Conservation (phyloP, 2,113 vertebrate species). For the Planiliza haematocheilus region DNA sequence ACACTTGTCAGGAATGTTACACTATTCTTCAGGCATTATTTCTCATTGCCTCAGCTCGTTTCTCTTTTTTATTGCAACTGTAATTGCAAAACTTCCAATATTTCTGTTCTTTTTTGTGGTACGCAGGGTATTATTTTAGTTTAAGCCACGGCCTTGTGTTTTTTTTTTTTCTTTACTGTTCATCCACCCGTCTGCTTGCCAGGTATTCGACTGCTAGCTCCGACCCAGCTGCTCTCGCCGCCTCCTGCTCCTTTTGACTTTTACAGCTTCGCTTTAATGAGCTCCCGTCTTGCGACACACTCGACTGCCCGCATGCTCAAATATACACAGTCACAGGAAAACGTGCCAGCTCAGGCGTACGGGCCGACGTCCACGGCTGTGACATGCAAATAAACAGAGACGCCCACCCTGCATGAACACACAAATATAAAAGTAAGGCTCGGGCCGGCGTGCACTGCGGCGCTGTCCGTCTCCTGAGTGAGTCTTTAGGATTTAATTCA, state of each 20-base stretch:
- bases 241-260: slow-evolving; percentile 49
- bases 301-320: slow-evolving; percentile 52
- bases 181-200: slow-evolving; percentile 33
- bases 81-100: not conserved
- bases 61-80: slow-evolving; percentile 1
- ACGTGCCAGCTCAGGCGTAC: slow-evolving; percentile 50
- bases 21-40: not conserved
- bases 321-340: slow-evolving; percentile 67
- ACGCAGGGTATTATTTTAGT: not conserved
- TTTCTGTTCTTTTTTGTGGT: not conserved
- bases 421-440: slow-evolving; percentile 16
- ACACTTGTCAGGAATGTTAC: not conserved
- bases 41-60: not conserved
- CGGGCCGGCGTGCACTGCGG: not conserved
- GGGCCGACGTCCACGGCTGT: slow-evolving; percentile 48
- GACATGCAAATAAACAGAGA: slow-evolving; percentile 62
- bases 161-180: slow-evolving; percentile 12
- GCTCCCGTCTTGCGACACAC: slow-evolving; percentile 66
- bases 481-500: not conserved
- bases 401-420: slow-evolving; percentile 39
- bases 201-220: slow-evolving; percentile 34
- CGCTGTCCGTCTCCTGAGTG: not conserved
- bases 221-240: slow-evolving; percentile 54
- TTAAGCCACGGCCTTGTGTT: not conserved
- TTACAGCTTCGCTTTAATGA: slow-evolving; percentile 72